Evolutionary conservation across 1,140 invertebrate species (phyloP), one percentile per base, ranked within the genome.

Genomic region (Drosophila tani): DNA sequence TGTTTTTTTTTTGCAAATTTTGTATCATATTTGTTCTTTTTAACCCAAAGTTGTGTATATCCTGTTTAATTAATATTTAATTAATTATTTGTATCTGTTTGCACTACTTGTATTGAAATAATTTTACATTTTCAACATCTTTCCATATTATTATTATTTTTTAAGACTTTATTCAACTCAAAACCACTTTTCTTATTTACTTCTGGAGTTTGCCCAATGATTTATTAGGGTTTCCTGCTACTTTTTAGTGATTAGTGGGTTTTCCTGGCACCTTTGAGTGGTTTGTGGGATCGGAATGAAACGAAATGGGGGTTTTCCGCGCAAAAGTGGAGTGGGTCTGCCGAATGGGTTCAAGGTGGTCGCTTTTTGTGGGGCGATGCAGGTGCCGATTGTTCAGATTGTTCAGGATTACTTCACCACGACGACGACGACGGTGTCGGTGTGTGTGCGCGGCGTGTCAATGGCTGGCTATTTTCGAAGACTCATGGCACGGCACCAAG

Each of bases 391-490:
- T 58, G 55, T 59, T 56, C 53, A 56, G 32, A 49, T 65, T 43
- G 49, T 24, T 56, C 38, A 27, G 56, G 47, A 78, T 81, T 82
- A 59, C 60, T 76, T 76, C 73, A 55, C 70, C 55, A 53, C 38
- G 66, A 55, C 57, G 60, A 47, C 46, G 49, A 21, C 53, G 40
- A 19, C 12, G 63, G 27, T 47, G 29, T 60, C 32, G 35, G 47
- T 45, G 29, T 50, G 56, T 64, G 47, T 56, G 32, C 53, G 62
- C 60, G 65, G 51, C 63, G 41, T 84, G 85, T 87, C 84, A 88
- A 87, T 87, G 84, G 79, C 79, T 90, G 84, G 70, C 88, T 91
- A 91, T 91, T 91, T 91, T 91, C 70, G 79, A 90, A 70, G 45
- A 51, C 35, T 56, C 73, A 88, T 91, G 90, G 88, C 84, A 91